Base-by-base conservation (phyloP, 2,888 invertebrate species). In the Cosmopolites sordidus region DNA sequence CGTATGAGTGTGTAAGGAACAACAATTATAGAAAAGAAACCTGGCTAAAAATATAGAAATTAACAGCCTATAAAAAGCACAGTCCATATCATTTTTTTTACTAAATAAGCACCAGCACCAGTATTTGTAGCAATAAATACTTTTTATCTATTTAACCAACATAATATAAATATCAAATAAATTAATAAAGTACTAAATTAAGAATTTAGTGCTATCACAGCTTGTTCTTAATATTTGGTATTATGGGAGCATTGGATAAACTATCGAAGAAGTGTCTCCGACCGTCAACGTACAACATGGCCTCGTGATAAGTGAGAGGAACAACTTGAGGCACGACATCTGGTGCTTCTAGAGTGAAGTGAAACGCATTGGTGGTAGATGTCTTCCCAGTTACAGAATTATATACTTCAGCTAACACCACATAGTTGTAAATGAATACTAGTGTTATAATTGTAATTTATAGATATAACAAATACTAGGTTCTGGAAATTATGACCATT, bases 31-130 rank as follows among this genome's bases (percentile, higher is more conserved):
- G n/a, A n/a, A n/a, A n/a, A n/a, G n/a, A n/a, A n/a, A n/a, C n/a
- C n/a, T n/a, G n/a, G n/a, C n/a, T n/a, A n/a, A n/a, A n/a, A n/a
- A n/a, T n/a, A n/a, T n/a, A n/a, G n/a, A n/a, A n/a, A n/a, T 87
- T 75, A 0, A 87, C 84, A 1, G 84, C 88, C 79, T n/a, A 89
- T 82, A 5, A 89, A 69, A 69, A 89, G 88, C 29, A 83, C 72
- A 0, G 88, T 86, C 40, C 79, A 76, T 0, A 83, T 83, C n/a
- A 84, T 73, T 16, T 65, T 58, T 33, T 75, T n/a, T n/a, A n/a
- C n/a, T n/a, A n/a, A n/a, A n/a, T n/a, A n/a, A n/a, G n/a, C n/a
- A n/a, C n/a, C n/a, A n/a, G n/a, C n/a, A n/a, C n/a, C n/a, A n/a
- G n/a, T n/a, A n/a, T n/a, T n/a, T n/a, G n/a, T n/a, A n/a, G n/a